These are phyloP conservation scores for Melanophora roralis DNA, from an alignment of 2,888 invertebrate genomes.

Conservation along the genomic window DNA sequence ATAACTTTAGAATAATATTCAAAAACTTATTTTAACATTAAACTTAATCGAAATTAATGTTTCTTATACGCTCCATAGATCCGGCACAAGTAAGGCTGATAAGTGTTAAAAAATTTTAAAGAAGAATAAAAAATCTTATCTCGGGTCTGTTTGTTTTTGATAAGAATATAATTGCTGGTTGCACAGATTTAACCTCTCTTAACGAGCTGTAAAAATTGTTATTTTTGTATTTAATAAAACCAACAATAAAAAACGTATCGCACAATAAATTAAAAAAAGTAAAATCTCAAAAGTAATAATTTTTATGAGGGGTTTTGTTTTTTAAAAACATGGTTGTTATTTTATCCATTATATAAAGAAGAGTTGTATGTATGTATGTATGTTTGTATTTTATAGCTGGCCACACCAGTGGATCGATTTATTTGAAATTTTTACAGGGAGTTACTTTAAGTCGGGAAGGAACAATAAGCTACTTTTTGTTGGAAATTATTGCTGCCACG, in stretches of 20 bases:
- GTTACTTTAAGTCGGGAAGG: too few relatives aligned
- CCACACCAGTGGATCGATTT: too few relatives aligned
- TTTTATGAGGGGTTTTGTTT: too few relatives aligned
- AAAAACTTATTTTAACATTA: constrained; percentile 6
- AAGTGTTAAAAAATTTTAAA: neutral
- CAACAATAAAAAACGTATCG: neutral
- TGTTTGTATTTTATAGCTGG: too few relatives aligned
- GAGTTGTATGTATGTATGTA: too few relatives aligned
- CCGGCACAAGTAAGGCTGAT: neutral
- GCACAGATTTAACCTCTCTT: neutral
- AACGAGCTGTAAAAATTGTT: neutral
- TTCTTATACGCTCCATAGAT: constrained; percentile 9
- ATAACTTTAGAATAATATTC: neutral
- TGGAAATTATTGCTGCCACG: too few relatives aligned
- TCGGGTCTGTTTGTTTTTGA: neutral
- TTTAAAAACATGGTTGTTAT: too few relatives aligned
- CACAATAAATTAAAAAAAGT: too few relatives aligned
- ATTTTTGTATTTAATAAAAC: neutral
- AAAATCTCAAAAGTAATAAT: too few relatives aligned
- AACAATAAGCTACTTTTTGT: too few relatives aligned
- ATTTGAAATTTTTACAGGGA: too few relatives aligned
- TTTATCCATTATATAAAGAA: too few relatives aligned
- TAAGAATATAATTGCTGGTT: neutral
- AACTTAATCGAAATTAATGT: constrained; percentile 12
- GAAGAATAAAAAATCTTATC: neutral